Conservation (phyloP, 2,797 vertebrate species). For the Prionace glauca region DNA sequence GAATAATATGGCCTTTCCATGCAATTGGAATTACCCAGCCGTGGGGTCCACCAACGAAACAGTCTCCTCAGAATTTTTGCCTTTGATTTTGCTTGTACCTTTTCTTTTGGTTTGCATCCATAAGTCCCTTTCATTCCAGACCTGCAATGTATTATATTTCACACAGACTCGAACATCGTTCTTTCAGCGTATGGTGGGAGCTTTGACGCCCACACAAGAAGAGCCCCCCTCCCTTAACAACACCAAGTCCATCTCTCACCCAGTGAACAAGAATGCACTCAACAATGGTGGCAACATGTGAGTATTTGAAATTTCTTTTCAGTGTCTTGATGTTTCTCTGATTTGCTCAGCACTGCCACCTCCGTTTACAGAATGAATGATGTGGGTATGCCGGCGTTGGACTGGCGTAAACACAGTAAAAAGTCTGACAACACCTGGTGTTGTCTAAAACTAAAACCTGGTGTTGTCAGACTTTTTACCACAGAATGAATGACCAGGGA, state of each 20-base stretch:
- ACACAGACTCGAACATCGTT: conserved; percentile 60
- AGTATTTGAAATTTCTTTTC: conserved; percentile 52
- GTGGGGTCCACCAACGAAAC: neutral
- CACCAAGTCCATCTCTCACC: conserved; percentile 60
- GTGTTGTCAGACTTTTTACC: too few relatives aligned
- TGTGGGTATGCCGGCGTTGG: too few relatives aligned
- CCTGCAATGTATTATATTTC: conserved; percentile 5
- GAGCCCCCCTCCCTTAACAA: conserved; percentile 63
- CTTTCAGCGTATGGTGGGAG: conserved; percentile 69
- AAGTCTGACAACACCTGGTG: too few relatives aligned
- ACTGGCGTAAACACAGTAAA: too few relatives aligned
- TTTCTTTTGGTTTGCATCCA: conserved; percentile 32
- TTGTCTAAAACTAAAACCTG: too few relatives aligned
- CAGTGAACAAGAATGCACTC: conserved; percentile 56
- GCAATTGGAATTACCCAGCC: neutral
- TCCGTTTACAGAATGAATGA: neutral
- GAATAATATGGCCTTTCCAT: neutral
- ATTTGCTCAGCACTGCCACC: neutral
- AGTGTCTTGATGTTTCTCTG: neutral
- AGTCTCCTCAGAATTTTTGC: neutral
- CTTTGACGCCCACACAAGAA: conserved; percentile 74
- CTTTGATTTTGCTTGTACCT: neutral
- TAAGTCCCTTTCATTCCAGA: conserved; percentile 36
- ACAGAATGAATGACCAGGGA: neutral
- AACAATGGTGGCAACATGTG: conserved; percentile 82